These are phyloP conservation scores for Formica aserva DNA, from an alignment of 2,888 invertebrate species.

Conservation along the genomic window DNA sequence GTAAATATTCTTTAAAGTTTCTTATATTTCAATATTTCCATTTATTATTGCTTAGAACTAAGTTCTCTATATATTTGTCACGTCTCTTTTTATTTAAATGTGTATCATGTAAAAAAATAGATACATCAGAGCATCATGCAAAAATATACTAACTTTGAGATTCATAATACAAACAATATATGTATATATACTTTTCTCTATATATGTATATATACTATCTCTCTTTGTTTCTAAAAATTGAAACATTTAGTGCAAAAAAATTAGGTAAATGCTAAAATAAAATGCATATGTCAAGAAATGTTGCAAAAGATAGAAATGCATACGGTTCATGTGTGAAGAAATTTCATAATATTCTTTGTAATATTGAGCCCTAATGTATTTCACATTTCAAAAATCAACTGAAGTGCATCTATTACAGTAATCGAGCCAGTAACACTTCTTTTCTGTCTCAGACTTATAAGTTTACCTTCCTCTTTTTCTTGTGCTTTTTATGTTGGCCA, in stretches of 20 bases:
- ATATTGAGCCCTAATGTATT: conserved; percentile 63
- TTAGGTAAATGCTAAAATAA: not conserved
- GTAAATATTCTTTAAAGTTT: conserved; percentile 1
- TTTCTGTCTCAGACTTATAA: conserved; percentile 64
- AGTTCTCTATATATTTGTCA: not conserved
- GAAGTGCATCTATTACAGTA: conserved; percentile 69
- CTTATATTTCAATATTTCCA: not conserved
- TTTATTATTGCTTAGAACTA: not conserved
- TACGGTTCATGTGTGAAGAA: not conserved
- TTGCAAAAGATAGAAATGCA: not conserved
- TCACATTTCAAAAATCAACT: conserved; percentile 62
- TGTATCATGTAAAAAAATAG: not conserved
- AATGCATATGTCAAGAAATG: not conserved
- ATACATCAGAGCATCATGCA: not conserved
- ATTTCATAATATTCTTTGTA: conserved; percentile 63
- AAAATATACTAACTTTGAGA: not conserved
- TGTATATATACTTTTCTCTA: not conserved
- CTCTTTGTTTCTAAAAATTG: not conserved
- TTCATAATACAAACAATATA: not conserved
- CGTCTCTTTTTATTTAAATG: not conserved
- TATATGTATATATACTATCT: not conserved
- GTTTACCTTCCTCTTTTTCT: conserved; percentile 85
- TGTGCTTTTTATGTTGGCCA: conserved; percentile 83
- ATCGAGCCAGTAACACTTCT: conserved; percentile 65
- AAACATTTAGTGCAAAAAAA: conserved; percentile 8